A percentile compares a stretch with the other conserved stretches of the same genome.
These are phyloP conservation scores for Holotrichia oblita DNA, from an alignment of 1,140 invertebrate genomes.

Conservation along the genomic window DNA sequence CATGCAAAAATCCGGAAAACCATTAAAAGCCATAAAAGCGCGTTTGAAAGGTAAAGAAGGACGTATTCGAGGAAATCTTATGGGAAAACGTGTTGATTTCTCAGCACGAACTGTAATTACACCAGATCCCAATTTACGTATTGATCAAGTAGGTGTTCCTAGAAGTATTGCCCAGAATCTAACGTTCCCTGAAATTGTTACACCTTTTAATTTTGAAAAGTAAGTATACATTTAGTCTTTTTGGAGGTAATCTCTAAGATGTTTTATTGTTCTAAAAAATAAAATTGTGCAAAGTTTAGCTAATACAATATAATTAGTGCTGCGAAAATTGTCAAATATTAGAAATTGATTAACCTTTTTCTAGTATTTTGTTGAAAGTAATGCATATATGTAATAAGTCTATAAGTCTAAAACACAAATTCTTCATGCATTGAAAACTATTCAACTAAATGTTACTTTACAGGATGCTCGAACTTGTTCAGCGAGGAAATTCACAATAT, in stretches of 20 bases:
- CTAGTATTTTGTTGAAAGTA: no score
- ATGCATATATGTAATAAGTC: neutral
- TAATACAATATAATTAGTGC: no score
- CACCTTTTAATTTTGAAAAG: conserved; percentile 98
- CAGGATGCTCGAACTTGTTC: conserved; percentile 96
- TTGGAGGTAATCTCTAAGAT: no score
- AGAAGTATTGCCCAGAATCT: conserved; percentile 98
- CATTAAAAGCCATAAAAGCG: conserved; percentile 96
- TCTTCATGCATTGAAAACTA: no score
- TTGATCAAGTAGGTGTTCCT: conserved; percentile 99
- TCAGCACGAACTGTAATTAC: conserved; percentile 99
- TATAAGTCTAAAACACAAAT: no score
- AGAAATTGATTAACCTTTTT: no score
- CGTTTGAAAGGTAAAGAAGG: conserved; percentile 96
- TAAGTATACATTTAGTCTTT: conserved; percentile 58
- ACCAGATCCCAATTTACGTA: conserved; percentile 97
- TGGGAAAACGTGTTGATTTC: conserved; percentile 99
- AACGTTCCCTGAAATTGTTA: conserved; percentile 99
- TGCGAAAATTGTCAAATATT: no score
- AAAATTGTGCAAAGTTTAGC: no score
- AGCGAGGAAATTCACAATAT: conserved; percentile 96
- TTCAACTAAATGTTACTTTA: conserved; percentile 39
- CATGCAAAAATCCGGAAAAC: conserved; percentile 99
- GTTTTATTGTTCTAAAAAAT: no score
- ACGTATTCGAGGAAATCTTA: conserved; percentile 97